These are phyloP conservation scores for Axis porcinus DNA, from an alignment of 2,113 vertebrate genomes.

Conservation along the genomic window DNA sequence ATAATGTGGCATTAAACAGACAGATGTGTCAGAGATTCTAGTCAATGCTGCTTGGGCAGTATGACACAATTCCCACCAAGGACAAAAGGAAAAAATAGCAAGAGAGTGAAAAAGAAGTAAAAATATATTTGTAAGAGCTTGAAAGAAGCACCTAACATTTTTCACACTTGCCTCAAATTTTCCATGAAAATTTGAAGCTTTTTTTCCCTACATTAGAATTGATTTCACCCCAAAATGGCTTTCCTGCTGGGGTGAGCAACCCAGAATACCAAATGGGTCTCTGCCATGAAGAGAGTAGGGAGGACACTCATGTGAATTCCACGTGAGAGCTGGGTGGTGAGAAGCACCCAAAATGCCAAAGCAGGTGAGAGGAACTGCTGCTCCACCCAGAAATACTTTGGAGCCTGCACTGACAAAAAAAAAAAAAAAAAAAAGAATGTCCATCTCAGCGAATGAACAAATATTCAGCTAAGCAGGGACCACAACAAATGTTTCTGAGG, in stretches of 20 bases:
- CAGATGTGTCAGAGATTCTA: background rate
- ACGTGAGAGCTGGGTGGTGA: background rate
- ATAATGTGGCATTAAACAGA: background rate
- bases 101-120: background rate
- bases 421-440: background rate
- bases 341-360: background rate
- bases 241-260: background rate
- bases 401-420: background rate
- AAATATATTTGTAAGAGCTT: background rate
- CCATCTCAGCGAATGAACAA: background rate
- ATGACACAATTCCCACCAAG: background rate
- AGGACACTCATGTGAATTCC: background rate
- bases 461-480: background rate
- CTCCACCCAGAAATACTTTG: background rate
- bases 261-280: background rate
- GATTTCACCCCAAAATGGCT: background rate
- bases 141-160: background rate
- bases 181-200: background rate
- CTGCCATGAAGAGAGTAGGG: no score
- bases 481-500: background rate
- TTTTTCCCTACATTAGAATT: background rate
- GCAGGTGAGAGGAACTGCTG: background rate
- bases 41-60: no score
- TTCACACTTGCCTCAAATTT: background rate
- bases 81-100: background rate